Base-by-base conservation (phyloP, 2,888 invertebrate species). In the Lepetodrilus schrolli region DNA sequence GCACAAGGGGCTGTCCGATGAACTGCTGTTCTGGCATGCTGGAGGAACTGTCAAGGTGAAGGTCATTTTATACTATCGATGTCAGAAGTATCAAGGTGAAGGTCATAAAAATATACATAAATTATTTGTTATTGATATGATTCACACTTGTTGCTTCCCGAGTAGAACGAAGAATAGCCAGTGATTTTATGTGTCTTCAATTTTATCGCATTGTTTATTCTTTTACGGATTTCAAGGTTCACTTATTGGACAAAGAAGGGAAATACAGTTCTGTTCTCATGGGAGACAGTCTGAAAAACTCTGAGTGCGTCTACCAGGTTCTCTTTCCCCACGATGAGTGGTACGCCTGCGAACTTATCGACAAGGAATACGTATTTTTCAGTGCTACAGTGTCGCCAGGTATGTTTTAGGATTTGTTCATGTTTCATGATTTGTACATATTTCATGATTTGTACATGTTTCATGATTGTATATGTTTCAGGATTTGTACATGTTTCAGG, bases 1-100 rank as follows among this genome's bases (percentile, higher is more conserved):
- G 66, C 66, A 66, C 21, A 4, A 23, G 13, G 66, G 17, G 10
- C 37, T 66, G 20, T 66, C 66, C 0, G 66, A 66, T 13, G 66
- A 66, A 38, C 23, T 66, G 23, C 38, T 38, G n/a, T 66, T 36
- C 43, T 66, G 66, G 66, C 66, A 66, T 66, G 34, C 66, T 13
- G 66, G 66, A 5, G 66, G 66, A 8, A 38, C 38, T 2, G 23
- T 37, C 21, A 66, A 66, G 66, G 66, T 66, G 20, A 37, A 0
- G 38, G 0, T 8, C 38, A 37, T 37, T 13, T 8, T 20, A n/a
- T n/a, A n/a, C n/a, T n/a, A n/a, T n/a, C n/a, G n/a, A n/a, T n/a
- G n/a, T n/a, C n/a, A n/a, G n/a, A n/a, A n/a, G n/a, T n/a, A n/a
- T n/a, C n/a, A n/a, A n/a, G n/a, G n/a, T n/a, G n/a, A n/a, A n/a